Conservation (phyloP, 1,140 invertebrate species). For the Cydia pomonella region DNA sequence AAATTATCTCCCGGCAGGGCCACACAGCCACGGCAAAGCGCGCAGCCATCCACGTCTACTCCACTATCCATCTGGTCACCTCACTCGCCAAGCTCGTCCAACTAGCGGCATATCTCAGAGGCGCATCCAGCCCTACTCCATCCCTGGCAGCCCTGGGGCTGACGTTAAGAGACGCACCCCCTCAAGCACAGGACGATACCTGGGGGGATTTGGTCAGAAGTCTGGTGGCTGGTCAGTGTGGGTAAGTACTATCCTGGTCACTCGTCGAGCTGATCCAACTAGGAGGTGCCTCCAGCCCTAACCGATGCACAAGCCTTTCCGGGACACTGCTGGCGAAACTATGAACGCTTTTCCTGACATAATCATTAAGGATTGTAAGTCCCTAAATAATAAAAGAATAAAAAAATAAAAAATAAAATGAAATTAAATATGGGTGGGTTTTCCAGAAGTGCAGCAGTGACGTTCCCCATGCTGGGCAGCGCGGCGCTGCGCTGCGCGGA, state of each 20-base stretch:
- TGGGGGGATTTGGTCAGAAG: slow-evolving; percentile 53
- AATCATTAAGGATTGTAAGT: no score
- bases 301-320: no score
- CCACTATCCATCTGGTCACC: slow-evolving; percentile 44
- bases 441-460: slow-evolving; percentile 45
- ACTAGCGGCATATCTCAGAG: slow-evolving; percentile 51
- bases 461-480: slow-evolving; percentile 57
- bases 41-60: slow-evolving; percentile 55
- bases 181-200: slow-evolving; percentile 44
- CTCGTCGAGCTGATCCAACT: slow-evolving; percentile 44
- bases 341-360: no score
- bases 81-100: slow-evolving; percentile 43
- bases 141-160: slow-evolving; percentile 52
- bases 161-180: slow-evolving; percentile 53
- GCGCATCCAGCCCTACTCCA: slow-evolving; percentile 38
- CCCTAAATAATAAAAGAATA: no score
- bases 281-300: slow-evolving; percentile 40
- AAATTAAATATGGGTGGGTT: no score
- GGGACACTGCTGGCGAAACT: no score
- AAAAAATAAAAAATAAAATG: no score
- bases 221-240: slow-evolving; percentile 49
- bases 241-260: slow-evolving; percentile 48
- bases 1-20: slow-evolving; percentile 38
- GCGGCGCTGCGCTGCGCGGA: slow-evolving; percentile 43
- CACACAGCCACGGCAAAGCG: slow-evolving; percentile 43